phyloP scores from a whole-genome alignment of 23 tunicate species.

The Ciona savignyi region DNA sequence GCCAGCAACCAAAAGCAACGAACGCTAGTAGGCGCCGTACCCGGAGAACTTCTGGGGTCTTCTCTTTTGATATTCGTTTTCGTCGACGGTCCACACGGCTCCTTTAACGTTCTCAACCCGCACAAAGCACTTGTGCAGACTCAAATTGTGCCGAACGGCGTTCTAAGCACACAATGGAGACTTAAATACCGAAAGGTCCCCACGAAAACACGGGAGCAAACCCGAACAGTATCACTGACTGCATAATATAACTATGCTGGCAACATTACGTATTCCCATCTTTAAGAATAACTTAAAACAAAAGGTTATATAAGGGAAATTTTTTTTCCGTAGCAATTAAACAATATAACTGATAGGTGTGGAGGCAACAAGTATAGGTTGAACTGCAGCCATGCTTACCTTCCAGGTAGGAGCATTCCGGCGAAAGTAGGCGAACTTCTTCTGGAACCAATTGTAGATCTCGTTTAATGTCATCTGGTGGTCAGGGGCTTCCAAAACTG shows the following conservation, averaged over 20 bases:
- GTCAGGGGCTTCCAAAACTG: constrained; percentile 89
- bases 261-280: too few relatives aligned
- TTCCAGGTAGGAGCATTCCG: constrained; percentile 93
- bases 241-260: too few relatives aligned
- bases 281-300: too few relatives aligned
- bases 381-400: constrained; percentile 57
- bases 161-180: constrained; percentile 37
- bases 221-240: too few relatives aligned
- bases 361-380: too few relatives aligned
- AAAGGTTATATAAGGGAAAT: too few relatives aligned
- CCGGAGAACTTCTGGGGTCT: constrained; percentile 98
- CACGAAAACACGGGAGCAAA: too few relatives aligned
- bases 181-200: too few relatives aligned
- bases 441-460: constrained; percentile 99
- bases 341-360: too few relatives aligned
- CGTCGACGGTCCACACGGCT: constrained; percentile 99
- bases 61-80: constrained; percentile 97
- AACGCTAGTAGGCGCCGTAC: constrained; percentile 43
- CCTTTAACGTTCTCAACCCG: constrained; percentile 99
- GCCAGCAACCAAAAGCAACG: neutral
- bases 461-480: constrained; percentile 95
- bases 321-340: too few relatives aligned
- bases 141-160: constrained; percentile 98
- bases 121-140: constrained; percentile 99
- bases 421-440: constrained; percentile 93